Conservation (phyloP, 2,797 vertebrate species). For the Ispidina picta region DNA sequence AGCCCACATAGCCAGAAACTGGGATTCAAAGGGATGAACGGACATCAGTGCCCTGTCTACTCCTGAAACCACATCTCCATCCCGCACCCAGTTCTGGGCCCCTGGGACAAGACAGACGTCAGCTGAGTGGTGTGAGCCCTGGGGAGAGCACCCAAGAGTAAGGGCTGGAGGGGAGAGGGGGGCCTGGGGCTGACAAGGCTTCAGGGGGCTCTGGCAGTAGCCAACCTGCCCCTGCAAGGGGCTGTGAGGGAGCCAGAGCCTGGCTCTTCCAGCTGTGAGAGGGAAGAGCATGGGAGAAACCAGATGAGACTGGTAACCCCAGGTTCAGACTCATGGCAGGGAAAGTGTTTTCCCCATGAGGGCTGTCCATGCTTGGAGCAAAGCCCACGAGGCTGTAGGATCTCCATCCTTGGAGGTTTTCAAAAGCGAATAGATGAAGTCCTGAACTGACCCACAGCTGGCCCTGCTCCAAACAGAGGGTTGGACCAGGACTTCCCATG, state of each 20-base stretch:
- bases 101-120: neutral
- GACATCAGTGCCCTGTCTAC: neutral
- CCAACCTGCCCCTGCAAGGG: neutral
- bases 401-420: neutral
- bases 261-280: neutral
- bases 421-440: neutral
- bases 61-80: neutral
- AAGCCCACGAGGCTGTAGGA: neutral
- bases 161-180: neutral
- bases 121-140: neutral
- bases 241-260: neutral
- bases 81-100: neutral
- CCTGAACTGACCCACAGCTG: neutral
- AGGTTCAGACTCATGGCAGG: neutral
- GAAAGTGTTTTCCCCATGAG: neutral
- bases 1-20: neutral
- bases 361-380: neutral
- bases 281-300: neutral
- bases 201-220: neutral
- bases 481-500: neutral
- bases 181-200: neutral
- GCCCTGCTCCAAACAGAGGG: fast-evolving
- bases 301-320: neutral
- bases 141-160: fast-evolving
- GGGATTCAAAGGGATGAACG: neutral